A percentile compares a stretch with the other conserved stretches of the same genome.
Evolutionary conservation across 1,140 invertebrate species (phyloP).

Genomic region (Yoshiicerus persimilis): DNA sequence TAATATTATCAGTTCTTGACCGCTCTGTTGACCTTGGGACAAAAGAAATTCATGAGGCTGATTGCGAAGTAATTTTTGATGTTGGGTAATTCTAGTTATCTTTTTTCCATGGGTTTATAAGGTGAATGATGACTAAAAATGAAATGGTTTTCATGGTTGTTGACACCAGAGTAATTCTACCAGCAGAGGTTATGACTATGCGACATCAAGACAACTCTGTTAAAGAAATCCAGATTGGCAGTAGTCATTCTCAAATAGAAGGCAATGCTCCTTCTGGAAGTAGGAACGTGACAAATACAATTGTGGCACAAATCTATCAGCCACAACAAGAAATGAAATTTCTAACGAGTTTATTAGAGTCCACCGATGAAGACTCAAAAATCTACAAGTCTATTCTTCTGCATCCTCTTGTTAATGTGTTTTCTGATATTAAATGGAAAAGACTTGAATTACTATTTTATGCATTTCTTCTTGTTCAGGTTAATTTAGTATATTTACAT

Average conservation of each 20-base stretch:
- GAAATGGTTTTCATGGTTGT: neutral
- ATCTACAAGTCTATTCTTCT: constrained; percentile 24
- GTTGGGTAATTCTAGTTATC: no score
- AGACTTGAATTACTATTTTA: constrained; percentile 30
- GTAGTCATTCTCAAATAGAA: neutral
- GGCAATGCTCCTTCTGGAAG: neutral
- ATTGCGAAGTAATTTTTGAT: constrained; percentile 36
- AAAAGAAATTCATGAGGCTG: constrained; percentile 4
- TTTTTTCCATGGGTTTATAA: no score
- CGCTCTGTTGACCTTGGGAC: neutral
- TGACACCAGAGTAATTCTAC: neutral
- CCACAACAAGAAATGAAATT: constrained; percentile 40
- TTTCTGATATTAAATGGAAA: constrained; percentile 42
- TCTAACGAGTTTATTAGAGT: constrained; percentile 18
- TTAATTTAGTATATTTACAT: neutral
- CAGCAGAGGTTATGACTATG: neutral
- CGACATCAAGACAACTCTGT: neutral
- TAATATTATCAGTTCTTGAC: constrained; percentile 37
- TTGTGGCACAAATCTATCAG: neutral
- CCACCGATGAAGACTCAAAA: neutral
- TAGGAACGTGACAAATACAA: neutral
- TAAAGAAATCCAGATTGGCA: neutral
- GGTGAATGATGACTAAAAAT: no score
- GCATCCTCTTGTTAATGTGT: constrained; percentile 42
- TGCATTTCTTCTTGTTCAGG: constrained; percentile 29